These are phyloP conservation scores for Myrmophylax atrothorax DNA, from an alignment of 2,113 vertebrate genomes.

Conservation along the genomic window DNA sequence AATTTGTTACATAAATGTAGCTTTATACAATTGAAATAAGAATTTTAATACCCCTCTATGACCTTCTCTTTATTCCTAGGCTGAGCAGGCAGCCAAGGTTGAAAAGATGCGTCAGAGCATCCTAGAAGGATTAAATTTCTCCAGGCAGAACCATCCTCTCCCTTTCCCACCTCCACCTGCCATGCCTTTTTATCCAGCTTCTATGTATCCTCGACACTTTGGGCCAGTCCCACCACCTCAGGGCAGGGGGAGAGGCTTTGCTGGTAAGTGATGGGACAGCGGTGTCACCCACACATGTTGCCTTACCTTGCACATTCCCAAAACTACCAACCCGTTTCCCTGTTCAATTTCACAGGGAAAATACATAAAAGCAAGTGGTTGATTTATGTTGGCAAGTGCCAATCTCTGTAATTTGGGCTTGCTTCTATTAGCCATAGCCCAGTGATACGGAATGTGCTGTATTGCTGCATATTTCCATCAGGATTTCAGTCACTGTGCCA, in stretches of 20 bases:
- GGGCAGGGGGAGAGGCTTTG: constrained; percentile 85
- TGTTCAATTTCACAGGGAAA: background rate
- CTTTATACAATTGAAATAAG: background rate
- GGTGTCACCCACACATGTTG: fast-evolving
- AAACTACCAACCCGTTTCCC: background rate
- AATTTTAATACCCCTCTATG: background rate
- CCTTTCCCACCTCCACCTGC: constrained; percentile 86
- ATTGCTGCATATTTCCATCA: background rate
- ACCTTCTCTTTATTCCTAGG: constrained; percentile 74
- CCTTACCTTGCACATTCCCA: background rate
- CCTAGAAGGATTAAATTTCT: constrained; percentile 92
- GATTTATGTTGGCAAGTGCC: background rate
- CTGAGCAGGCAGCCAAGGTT: constrained; percentile 90
- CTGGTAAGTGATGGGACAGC: constrained; percentile 76
- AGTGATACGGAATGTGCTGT: background rate
- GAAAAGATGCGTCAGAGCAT: constrained; percentile 97
- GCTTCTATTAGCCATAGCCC: background rate
- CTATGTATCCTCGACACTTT: constrained; percentile 86
- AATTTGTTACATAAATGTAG: background rate
- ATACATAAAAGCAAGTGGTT: background rate
- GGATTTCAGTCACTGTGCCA: background rate
- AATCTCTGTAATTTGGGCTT: background rate
- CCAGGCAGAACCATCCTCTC: constrained; percentile 86
- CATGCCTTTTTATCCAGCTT: constrained; percentile 90
- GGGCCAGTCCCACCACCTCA: constrained; percentile 86